Evolutionary conservation across 30 jellyfish, hydroid and myxozoan genomes (phyloP), one percentile per base, ranked within the genome.

Genomic region (Phacellophora camtschatica): DNA sequence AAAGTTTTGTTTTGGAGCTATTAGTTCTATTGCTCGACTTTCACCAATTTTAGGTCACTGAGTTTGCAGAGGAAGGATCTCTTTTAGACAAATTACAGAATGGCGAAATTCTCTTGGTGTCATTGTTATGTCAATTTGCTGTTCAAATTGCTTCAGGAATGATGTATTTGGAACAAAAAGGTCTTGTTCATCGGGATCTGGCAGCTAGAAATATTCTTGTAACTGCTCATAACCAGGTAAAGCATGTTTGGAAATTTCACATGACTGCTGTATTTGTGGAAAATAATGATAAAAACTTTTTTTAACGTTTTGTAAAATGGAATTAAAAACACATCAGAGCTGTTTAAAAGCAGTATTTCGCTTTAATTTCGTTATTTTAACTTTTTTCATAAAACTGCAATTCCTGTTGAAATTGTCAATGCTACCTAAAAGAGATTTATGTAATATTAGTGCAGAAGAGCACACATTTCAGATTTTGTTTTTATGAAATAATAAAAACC

Each of bases 11-110:
- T n/a, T n/a, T n/a, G n/a, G n/a, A n/a, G n/a, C n/a, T n/a, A n/a
- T n/a, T n/a, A n/a, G n/a, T n/a, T n/a, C n/a, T n/a, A n/a, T n/a
- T n/a, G n/a, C n/a, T n/a, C n/a, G n/a, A n/a, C n/a, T n/a, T n/a
- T n/a, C n/a, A n/a, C n/a, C n/a, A n/a, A n/a, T n/a, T n/a, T n/a
- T 9, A 93, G 99, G 96, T 93, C 35, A 85, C 99, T 11, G 99
- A 93, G 74, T 93, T 73, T 76, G 99, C 99, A 18, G 94, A 32
- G 30, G 82, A 57, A 19, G 99, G 99, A 5, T 86, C 99, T 13
- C 84, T 93, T 0, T 83, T 93, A 11, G 86, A 86, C 25, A 65
- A 68, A 59, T 50, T 93, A 45, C 78, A 39, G 20, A 54, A 53
- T n/a, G 82, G 87, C 27, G 61, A 67, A 33, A 76, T 93, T 33